Evolutionary conservation across 2,113 vertebrate species (phyloP).

Genomic region (cat (Felis catus)): F.catus_Fca126_mat1.0 CM031416.1:138644501-138645000

Average conservation of each 20-base stretch:
- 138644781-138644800: background rate
- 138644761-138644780: background rate
- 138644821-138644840: background rate
- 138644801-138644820: background rate
- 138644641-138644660: no score
- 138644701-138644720: background rate
- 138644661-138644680: no score
- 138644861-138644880: background rate
- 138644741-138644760: background rate
- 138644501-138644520: no score
- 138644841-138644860: background rate
- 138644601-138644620: no score
- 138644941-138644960: no score
- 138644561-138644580: no score
- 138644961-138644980: background rate
- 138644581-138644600: no score
- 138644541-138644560: no score
- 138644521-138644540: no score
- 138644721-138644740: background rate
- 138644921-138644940: background rate
- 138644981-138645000: background rate
- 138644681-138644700: no score
- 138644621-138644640: no score
- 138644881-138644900: background rate
- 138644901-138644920: background rate